Evolutionary conservation across 2,797 vertebrate species (phyloP), one percentile per base, ranked within the genome.

Genomic region (Micrastur ruficollis): DNA sequence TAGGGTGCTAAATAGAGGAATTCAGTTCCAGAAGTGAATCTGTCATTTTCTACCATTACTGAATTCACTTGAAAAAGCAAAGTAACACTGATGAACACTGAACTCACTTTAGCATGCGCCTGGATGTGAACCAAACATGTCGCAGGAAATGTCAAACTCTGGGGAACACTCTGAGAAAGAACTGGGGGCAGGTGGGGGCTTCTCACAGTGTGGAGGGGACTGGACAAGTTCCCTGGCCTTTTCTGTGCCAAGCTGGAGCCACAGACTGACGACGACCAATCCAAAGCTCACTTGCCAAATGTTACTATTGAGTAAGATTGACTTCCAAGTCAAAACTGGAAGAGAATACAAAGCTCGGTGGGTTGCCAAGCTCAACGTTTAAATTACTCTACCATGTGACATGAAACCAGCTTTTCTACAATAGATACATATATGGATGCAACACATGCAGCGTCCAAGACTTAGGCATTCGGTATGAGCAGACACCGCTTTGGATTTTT

Each of bases 391-490:
- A 22, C 23, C 61, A 42, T 19, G 40, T 58, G 73, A 81, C 76
- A 70, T 4, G 23, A 81, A 63, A 68, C 11, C n/a, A 73, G 26
- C 26, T 80, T 71, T 90, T 70, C 81, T 76, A 76, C 25, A 71
- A 44, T 16, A 85, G 65, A 55, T 36, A 27, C 34, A 50, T 65
- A 59, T 47, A 62, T 11, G 72, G 72, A 65, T 76, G 49, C 70
- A 92, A 70, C 32, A 84, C n/a, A 71, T 6, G 40, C n/a, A 78
- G 73, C 47, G 73, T 22, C 81, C 66, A 46, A 87, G 38, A 78
- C n/a, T 31, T 9, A 32, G 56, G 65, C 71, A 85, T 50, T 63
- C 0, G 0, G 38, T 47, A 65, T 0, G 0, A 82, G 34, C 72
- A 81, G 62, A 50, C 23, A 52, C 12, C 49, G 52, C 32, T 76